Conservation (phyloP, 2,888 invertebrate species). For the Acanthosoma haemorrhoidale region DNA sequence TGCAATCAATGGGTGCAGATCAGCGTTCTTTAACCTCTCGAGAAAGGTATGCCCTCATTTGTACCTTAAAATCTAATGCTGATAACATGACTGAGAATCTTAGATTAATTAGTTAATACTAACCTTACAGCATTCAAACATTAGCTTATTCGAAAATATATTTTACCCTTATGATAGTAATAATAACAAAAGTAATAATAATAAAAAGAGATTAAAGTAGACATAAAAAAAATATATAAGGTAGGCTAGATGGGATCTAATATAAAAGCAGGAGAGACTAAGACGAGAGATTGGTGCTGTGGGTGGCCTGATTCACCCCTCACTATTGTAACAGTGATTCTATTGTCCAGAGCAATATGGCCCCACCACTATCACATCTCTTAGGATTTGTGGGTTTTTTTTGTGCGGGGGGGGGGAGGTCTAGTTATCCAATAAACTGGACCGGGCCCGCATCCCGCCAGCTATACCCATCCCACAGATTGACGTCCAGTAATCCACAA, state of each 20-base stretch:
- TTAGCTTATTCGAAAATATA: too few species aligned
- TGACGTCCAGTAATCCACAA: slow-evolving; percentile 26
- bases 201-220: background rate
- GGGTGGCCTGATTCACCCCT: slow-evolving; percentile 10
- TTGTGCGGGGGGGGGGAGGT: background rate
- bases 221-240: background rate
- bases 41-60: too few species aligned
- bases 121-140: too few species aligned
- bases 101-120: too few species aligned
- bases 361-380: slow-evolving; percentile 13
- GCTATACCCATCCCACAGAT: slow-evolving; percentile 21
- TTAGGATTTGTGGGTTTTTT: slow-evolving; percentile 20
- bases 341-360: slow-evolving; percentile 25
- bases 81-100: background rate
- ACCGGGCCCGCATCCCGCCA: slow-evolving; percentile 31
- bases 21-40: too few species aligned
- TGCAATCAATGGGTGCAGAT: too few species aligned
- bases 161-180: background rate
- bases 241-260: background rate
- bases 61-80: too few species aligned
- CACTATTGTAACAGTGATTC: slow-evolving; percentile 27
- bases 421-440: slow-evolving; percentile 33
- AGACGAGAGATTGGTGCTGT: slow-evolving; percentile 3
- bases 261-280: slow-evolving; percentile 13
- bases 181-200: background rate